A percentile compares a stretch with the other conserved stretches of the same genome.
These are phyloP conservation scores for Phortica magna DNA, from an alignment of 2,888 invertebrate species.

Conservation along the genomic window DNA sequence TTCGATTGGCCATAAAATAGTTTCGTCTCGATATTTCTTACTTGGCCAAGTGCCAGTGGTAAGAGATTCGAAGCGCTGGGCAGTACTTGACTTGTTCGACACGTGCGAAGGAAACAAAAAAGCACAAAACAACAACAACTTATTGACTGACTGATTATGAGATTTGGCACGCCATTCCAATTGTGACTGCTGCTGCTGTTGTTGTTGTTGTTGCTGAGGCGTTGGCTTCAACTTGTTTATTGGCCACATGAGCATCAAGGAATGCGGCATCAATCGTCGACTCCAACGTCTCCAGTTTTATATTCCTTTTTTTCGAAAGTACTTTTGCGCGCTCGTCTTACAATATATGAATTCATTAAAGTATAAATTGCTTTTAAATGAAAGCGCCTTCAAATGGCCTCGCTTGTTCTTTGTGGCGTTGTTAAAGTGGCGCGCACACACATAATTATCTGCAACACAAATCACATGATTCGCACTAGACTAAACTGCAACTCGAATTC, in stretches of 20 bases:
- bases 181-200: constrained; percentile 32
- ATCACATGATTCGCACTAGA: constrained; percentile 58
- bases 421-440: neutral
- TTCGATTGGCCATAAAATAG: constrained; percentile 71
- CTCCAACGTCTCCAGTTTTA: neutral
- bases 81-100: constrained; percentile 52
- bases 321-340: constrained; percentile 34
- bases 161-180: constrained; percentile 69
- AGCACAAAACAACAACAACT: constrained; percentile 44
- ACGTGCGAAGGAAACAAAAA: constrained; percentile 61
- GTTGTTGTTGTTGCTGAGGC: constrained; percentile 46
- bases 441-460: neutral
- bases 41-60: neutral
- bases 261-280: constrained; percentile 22
- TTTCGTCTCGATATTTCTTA: neutral
- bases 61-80: neutral
- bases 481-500: constrained; percentile 56
- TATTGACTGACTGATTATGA: constrained; percentile 74
- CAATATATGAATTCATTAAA: constrained; percentile 71
- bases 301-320: constrained; percentile 65
- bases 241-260: constrained; percentile 24
- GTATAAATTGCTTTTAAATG: constrained; percentile 73
- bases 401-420: constrained; percentile 63
- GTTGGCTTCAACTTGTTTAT: constrained; percentile 40
- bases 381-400: constrained; percentile 56